phyloP scores from a whole-genome alignment of 1,140 invertebrate genomes.

The Hyphantria cunea region DNA sequence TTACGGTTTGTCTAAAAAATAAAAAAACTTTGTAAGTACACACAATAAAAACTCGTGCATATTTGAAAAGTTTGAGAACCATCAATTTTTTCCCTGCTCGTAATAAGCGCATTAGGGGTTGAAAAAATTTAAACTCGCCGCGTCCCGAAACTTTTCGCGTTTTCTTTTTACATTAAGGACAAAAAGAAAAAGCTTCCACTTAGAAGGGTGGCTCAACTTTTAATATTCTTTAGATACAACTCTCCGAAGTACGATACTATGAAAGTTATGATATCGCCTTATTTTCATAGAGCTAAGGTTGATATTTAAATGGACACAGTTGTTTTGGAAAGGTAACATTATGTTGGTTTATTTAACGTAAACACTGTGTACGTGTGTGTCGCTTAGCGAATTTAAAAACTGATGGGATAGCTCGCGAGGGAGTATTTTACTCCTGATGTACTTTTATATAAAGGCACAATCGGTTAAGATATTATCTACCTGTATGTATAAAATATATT shows the following conservation, averaged over 20 bases:
- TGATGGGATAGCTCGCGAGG: slow-evolving; percentile 47
- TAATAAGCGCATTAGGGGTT: slow-evolving; percentile 80
- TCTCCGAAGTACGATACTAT: slow-evolving; percentile 8
- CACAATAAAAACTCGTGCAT: slow-evolving; percentile 31
- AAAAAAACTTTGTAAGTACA: slow-evolving; percentile 16
- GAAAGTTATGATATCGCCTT: slow-evolving; percentile 28
- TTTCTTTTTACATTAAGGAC: slow-evolving; percentile 81
- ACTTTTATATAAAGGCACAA: slow-evolving; percentile 9
- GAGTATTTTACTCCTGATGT: slow-evolving; percentile 47
- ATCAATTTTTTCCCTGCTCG: slow-evolving; percentile 60
- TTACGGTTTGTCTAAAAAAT: too few relatives aligned
- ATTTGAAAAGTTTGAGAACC: slow-evolving; percentile 55
- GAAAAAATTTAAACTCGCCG: slow-evolving; percentile 78
- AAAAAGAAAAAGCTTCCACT: slow-evolving; percentile 72
- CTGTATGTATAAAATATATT: background rate
- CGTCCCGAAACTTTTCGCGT: slow-evolving; percentile 74
- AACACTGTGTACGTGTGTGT: slow-evolving; percentile 61
- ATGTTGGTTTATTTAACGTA: slow-evolving; percentile 59
- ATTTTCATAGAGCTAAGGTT: slow-evolving; percentile 27
- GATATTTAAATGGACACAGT: slow-evolving; percentile 20
- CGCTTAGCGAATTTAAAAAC: slow-evolving; percentile 71
- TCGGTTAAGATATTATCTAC: background rate
- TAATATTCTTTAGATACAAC: slow-evolving; percentile 61
- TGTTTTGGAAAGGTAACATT: slow-evolving; percentile 34
- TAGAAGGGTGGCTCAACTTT: slow-evolving; percentile 77